phyloP scores from a whole-genome alignment of 2,888 invertebrate genomes.

The Drosophila monieri region DNA sequence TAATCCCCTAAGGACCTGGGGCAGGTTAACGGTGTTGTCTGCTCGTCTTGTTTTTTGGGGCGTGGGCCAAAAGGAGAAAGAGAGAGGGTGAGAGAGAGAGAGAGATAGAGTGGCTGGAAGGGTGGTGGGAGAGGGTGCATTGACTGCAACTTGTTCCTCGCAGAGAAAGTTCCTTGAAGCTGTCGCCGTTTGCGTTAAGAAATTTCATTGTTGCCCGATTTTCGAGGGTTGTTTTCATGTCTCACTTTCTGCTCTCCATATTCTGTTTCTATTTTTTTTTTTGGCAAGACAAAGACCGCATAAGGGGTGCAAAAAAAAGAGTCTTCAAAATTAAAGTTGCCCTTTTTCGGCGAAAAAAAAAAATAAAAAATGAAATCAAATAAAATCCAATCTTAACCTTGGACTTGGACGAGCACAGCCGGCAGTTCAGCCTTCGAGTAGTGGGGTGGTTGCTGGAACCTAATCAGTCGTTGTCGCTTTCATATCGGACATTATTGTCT shows the following conservation, averaged over 20 bases:
- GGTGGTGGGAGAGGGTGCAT: conserved; percentile 66
- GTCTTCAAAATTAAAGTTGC: conserved; percentile 53
- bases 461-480: conserved; percentile 60
- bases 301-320: conserved; percentile 29
- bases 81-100: neutral
- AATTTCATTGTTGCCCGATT: conserved; percentile 58
- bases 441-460: conserved; percentile 4
- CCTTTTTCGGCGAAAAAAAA: conserved; percentile 38
- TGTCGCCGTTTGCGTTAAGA: conserved; percentile 47
- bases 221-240: conserved; percentile 42
- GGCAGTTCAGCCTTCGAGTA: conserved; percentile 32
- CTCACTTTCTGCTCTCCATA: conserved; percentile 6
- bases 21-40: conserved; percentile 68
- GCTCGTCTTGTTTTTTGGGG: conserved; percentile 27
- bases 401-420: conserved; percentile 52
- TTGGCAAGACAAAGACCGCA: conserved; percentile 23
- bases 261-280: neutral
- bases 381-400: conserved; percentile 60
- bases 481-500: conserved; percentile 26
- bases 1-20: conserved; percentile 46
- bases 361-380: conserved; percentile 15
- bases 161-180: conserved; percentile 52
- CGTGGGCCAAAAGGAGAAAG: conserved; percentile 25
- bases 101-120: conserved; percentile 3
- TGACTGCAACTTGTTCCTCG: conserved; percentile 65